Conservation (phyloP, 2,797 vertebrate species). For the Melanotaenia pygmaea region DNA sequence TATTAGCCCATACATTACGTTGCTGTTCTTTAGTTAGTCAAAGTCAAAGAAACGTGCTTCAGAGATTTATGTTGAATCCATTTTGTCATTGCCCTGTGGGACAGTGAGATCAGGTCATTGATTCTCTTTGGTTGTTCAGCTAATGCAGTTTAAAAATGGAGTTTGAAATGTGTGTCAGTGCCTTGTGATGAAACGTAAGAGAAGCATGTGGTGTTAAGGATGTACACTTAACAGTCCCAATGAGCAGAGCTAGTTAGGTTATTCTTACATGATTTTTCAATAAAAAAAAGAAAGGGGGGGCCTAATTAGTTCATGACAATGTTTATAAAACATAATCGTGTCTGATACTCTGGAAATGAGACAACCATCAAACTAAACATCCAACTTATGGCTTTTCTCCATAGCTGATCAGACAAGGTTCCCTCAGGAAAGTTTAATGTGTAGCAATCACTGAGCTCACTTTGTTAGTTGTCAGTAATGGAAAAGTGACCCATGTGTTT, state of each 20-base stretch:
- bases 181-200: background rate
- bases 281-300: background rate
- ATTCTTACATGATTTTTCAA: constrained; percentile 26
- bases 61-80: background rate
- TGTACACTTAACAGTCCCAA: constrained; percentile 2
- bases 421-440: background rate
- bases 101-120: background rate
- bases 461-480: background rate
- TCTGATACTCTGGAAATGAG: constrained; percentile 17
- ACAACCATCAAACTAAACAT: background rate
- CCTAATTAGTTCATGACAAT: constrained; percentile 29
- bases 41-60: constrained; percentile 9
- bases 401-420: background rate
- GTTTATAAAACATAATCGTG: constrained; percentile 41
- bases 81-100: background rate
- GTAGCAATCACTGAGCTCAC: background rate
- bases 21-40: background rate
- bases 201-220: constrained; percentile 34
- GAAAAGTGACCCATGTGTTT: background rate
- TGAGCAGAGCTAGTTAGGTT: constrained; percentile 23
- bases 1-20: background rate
- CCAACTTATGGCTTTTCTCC: background rate
- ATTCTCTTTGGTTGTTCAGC: constrained; percentile 1
- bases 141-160: constrained; percentile 12
- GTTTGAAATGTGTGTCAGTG: background rate